These are phyloP conservation scores for Lagopus muta DNA, from an alignment of 2,113 vertebrate species.

Conservation along the genomic window DNA sequence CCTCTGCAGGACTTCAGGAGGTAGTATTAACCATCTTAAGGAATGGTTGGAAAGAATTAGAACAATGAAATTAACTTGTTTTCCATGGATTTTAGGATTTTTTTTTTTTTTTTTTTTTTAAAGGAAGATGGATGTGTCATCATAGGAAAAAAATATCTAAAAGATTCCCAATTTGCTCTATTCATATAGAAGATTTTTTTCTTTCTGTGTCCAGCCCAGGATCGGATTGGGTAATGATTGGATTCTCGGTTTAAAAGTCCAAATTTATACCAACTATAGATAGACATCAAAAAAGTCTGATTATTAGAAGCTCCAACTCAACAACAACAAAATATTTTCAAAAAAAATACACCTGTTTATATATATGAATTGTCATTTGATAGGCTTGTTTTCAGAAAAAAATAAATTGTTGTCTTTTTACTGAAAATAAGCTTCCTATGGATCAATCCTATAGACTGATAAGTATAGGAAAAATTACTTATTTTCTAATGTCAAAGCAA, in stretches of 20 bases:
- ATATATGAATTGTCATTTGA: background rate
- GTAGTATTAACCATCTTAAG: background rate
- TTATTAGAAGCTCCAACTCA: background rate
- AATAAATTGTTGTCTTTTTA: background rate
- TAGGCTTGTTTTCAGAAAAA: background rate
- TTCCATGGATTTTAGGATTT: background rate
- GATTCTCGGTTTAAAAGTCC: background rate
- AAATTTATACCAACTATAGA: background rate
- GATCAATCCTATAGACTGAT: too few species aligned
- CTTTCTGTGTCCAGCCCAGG: background rate
- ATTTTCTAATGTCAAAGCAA: background rate
- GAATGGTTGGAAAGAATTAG: background rate
- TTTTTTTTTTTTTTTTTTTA: background rate
- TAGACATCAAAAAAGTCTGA: background rate
- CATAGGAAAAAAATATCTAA: background rate
- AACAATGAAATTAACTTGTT: background rate
- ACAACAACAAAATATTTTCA: background rate
- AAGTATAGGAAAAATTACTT: background rate
- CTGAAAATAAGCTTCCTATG: background rate
- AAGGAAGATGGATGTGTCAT: background rate
- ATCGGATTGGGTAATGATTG: background rate
- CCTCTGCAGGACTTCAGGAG: background rate
- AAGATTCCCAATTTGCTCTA: background rate
- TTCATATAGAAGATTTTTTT: background rate
- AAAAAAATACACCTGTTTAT: background rate